Base-by-base conservation (phyloP, 2,113 vertebrate genomes). In the Dicrurus megarhynchus region DNA sequence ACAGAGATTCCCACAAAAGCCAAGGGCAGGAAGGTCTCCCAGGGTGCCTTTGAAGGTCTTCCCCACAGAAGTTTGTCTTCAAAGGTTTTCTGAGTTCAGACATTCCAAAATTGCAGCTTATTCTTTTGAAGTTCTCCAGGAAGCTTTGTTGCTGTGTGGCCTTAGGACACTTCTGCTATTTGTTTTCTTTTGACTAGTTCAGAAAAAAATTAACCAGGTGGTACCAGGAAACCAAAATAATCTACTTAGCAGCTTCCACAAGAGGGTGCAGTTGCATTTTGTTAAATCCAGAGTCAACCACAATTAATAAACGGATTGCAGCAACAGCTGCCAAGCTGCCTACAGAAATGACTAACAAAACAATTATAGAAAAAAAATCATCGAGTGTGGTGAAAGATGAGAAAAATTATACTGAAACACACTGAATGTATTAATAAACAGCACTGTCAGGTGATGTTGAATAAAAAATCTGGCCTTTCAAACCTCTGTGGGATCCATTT, bases 231-330 rank as follows among this genome's bases (percentile, higher is more conserved):
- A 89, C 8, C n/a, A 75, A 93, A 95, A 87, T 13, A 69, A 88
- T 55, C 37, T 65, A 49, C 20, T 74, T 47, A 32, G 4, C 28
- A 87, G 21, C 24, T 71, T 94, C 96, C 96, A 93, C 87, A 53
- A 95, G 96, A 93, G 94, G 94, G 95, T 89, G 96, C 91, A 87
- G 84, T 89, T 89, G 93, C n/a, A 75, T 89, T 93, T 88, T 64
- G 53, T 60, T 89, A 87, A 89, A 65, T 61, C 24, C 50, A 9
- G 52, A 87, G 73, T 16, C 47, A 77, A 60, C 17, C 0, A 1
- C 71, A 56, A 39, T 30, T 67, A 55, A 32, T 13, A 73, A 53
- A 87, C 0, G 8, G 53, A 52, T 74, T 78, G 77, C 47, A 56
- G 80, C 33, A 91, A 74, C 32, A 93, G 92, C 90, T 86, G 80